These are phyloP conservation scores for Tachina grossa DNA, from an alignment of 2,888 invertebrate species.

Conservation along the genomic window DNA sequence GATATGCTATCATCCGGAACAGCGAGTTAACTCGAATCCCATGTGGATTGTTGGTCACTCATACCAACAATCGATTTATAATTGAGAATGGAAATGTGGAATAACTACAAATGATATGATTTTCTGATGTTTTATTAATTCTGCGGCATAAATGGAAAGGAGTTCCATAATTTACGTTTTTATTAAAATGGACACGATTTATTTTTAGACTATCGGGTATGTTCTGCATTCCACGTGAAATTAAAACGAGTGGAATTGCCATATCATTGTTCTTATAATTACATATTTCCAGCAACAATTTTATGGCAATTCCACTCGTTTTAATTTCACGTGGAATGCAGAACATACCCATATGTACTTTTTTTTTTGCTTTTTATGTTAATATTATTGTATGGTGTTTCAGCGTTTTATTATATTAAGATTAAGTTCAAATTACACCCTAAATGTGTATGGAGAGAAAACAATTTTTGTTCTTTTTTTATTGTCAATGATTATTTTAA, in stretches of 20 bases:
- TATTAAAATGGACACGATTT: constrained; percentile 29
- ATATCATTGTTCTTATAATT: too few relatives aligned
- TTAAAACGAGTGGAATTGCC: too few relatives aligned
- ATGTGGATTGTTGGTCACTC: constrained; percentile 73
- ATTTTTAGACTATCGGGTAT: constrained; percentile 45
- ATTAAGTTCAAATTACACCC: constrained; percentile 36
- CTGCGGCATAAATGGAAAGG: constrained; percentile 24
- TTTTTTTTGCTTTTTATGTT: constrained; percentile 43
- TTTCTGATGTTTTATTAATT: background rate
- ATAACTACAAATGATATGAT: background rate
- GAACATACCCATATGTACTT: constrained; percentile 5
- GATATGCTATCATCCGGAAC: constrained; percentile 72
- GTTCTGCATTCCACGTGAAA: too few relatives aligned
- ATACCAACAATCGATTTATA: constrained; percentile 72
- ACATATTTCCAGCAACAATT: too few relatives aligned
- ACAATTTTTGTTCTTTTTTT: constrained; percentile 30
- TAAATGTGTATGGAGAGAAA: constrained; percentile 49
- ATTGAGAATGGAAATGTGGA: constrained; percentile 48
- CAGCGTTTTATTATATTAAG: constrained; percentile 32
- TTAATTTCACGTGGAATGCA: too few relatives aligned
- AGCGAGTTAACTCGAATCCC: constrained; percentile 71
- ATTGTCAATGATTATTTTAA: constrained; percentile 36
- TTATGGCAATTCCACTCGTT: too few relatives aligned
- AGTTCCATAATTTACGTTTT: constrained; percentile 38
- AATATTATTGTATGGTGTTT: constrained; percentile 30